These are phyloP conservation scores for Etheostoma perlongum DNA, from an alignment of 2,797 vertebrate genomes.

Conservation along the genomic window DNA sequence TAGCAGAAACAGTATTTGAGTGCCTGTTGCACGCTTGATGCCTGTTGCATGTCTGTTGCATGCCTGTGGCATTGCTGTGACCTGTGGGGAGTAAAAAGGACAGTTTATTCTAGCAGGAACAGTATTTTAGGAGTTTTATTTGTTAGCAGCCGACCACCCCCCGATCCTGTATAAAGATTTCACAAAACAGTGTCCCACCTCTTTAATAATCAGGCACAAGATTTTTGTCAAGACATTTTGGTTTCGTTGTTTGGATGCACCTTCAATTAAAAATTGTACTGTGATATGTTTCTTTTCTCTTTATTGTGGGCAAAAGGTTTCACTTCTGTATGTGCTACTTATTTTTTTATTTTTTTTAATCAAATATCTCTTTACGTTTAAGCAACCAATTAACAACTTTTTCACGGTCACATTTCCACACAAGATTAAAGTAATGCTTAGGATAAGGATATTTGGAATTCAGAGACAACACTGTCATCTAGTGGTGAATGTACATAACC, in stretches of 20 bases:
- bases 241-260: conserved; percentile 9
- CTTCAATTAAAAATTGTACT: not conserved
- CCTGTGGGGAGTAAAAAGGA: no score
- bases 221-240: conserved; percentile 7
- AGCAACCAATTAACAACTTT: not conserved
- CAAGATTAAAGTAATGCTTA: conserved; percentile 52
- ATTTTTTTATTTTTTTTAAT: no score
- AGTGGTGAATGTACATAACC: conserved; percentile 37
- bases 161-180: no score
- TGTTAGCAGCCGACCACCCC: no score
- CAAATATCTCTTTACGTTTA: no score
- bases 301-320: not conserved
- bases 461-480: conserved; percentile 52
- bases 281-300: not conserved
- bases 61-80: no score
- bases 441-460: conserved; percentile 18
- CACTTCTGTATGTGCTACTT: not conserved
- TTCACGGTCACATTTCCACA: conserved; percentile 38
- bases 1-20: no score
- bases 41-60: no score
- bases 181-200: no score
- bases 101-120: no score
- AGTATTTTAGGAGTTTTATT: no score
- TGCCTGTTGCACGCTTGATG: no score
- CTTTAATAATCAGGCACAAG: conserved; percentile 50